These are phyloP conservation scores for Glossophaga mutica DNA, from an alignment of 2,797 vertebrate genomes.

Conservation along the genomic window DNA sequence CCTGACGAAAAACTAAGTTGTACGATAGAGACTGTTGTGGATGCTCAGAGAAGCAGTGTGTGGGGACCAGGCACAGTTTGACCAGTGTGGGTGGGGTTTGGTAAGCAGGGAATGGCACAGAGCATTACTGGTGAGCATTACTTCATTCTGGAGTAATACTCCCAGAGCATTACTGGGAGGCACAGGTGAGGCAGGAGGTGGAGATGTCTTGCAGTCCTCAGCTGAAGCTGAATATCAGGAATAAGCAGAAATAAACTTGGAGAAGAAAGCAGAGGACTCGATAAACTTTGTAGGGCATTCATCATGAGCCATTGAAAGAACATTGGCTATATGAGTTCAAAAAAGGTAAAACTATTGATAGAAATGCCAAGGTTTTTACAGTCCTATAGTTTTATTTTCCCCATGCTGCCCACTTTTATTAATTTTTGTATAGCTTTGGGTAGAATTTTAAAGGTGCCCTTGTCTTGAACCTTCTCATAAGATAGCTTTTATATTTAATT, in stretches of 20 bases:
- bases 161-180: background rate
- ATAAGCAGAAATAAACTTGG: background rate
- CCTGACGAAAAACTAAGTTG: background rate
- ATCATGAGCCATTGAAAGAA: background rate
- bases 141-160: no score
- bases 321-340: background rate
- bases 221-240: background rate
- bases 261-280: background rate
- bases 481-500: slow-evolving; percentile 5
- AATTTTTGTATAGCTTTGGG: slow-evolving; percentile 9
- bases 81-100: background rate
- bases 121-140: background rate
- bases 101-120: background rate
- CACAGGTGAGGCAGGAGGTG: background rate
- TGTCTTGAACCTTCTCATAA: slow-evolving; percentile 9
- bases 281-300: background rate
- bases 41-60: background rate
- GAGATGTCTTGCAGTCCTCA: background rate
- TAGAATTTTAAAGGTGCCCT: slow-evolving; percentile 24
- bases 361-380: background rate
- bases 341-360: background rate
- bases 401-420: background rate
- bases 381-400: background rate
- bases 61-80: background rate
- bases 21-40: background rate